Evolutionary conservation across 2,888 invertebrate genomes (phyloP), one percentile per base, ranked within the genome.

Genomic region (Eupithecia subumbrata): DNA sequence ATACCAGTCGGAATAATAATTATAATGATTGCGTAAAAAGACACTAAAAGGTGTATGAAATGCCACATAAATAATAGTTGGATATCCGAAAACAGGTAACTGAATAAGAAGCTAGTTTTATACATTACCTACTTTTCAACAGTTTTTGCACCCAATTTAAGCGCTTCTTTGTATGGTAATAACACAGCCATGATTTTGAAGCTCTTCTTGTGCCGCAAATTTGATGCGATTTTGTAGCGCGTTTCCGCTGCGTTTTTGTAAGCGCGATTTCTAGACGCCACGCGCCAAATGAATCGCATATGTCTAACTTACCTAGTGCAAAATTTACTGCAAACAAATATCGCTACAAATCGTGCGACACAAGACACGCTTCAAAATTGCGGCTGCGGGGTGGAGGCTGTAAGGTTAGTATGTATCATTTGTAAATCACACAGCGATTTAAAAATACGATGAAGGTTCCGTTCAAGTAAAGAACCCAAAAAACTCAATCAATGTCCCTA

Each of bases 401-500:
- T 30, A 1, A 11, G 22, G 5, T 56, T 56, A 2, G 22, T 22
- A 60, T 22, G 12, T 12, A 14, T 60, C 5, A 25, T 34, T 64
- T 34, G 11, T 64, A 18, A 64, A 64, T 30, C 9, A 18, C 9
- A 18, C 11, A 22, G 8, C 11, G 9, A 30, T 1, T 40, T n/a
- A 18, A 37, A 67, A 67, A 67, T n/a, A 40, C 22, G 2, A 40
- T 40, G 11, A 40, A 67, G 12, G 22, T 67, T n/a, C 40, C 40
- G 67, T 67, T 40, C 7, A 43, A 68, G 30, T 34, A 12, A 64
- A 68, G 68, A 68, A 68, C 68, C 40, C 68, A n/a, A 25, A 43
- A 43, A 45, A n/a, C 34, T 25, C 43, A 14, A 22, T 43, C 40
- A 12, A 14, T 14, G 18, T 83, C 81, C 84, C 84, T 90, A 89